Base-by-base conservation (phyloP, 2,888 invertebrate species). In the Tyria jacobaeae region DNA sequence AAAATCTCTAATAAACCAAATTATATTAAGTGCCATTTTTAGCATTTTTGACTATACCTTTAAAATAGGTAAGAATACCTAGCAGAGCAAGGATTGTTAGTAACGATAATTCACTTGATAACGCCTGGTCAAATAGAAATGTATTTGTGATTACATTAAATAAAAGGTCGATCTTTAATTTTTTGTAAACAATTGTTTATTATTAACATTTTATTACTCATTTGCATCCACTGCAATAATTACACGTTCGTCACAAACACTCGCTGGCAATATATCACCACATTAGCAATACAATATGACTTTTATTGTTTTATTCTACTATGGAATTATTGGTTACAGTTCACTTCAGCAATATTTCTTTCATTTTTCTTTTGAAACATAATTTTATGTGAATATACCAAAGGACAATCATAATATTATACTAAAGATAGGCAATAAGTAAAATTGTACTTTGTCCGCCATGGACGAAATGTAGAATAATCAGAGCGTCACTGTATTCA, bases 181-280 rank as follows among this genome's bases (percentile, higher is more conserved):
- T 94, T 94, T 94, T 94, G 93, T 94, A 94, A 94, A 94, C 94
- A 94, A 94, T 94, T 94, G 93, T 94, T 94, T 94, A 93, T 94
- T 94, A 94, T 94, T 94, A 94, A 94, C 94, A 94, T 94, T 92
- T 94, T 94, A 94, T 90, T 90, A 89, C 88, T 92, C 86, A 87
- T 86, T 75, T 89, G 90, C 90, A 89, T 90, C 66, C 86, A 84
- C 88, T 88, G 89, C 90, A 89, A 87, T 86, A 87, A 84, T 88
- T 85, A 90, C 89, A 89, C 89, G 86, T 88, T 85, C 89, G 85
- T 90, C 89, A 86, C 89, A 85, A 80, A 87, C 89, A 90, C 85
- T 85, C 87, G 83, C 86, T 85, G 87, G 85, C 88, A 88, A 83
- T 80, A 81, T 86, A 88, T 89, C 90, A 90, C 87, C 85, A 82